Evolutionary conservation across 1,140 invertebrate species (phyloP), one percentile per base, ranked within the genome.

Genomic region (Streblospio benedicti): DNA sequence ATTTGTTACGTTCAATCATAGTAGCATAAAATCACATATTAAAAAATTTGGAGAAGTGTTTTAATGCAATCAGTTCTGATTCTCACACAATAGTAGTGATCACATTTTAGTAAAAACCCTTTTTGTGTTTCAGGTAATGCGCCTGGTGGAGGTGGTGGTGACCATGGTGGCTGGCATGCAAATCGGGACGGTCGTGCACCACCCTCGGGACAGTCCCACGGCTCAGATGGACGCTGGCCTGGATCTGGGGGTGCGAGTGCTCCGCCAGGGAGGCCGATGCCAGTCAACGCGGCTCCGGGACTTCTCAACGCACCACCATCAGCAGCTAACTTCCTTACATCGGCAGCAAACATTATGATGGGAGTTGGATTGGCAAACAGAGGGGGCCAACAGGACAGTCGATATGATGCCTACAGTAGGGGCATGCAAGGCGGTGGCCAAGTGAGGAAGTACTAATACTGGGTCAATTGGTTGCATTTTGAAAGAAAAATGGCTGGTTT

Each of bases 281-380:
- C 45, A 49, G 12, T 9, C 49, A 9, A 9, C 9, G 55, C 45
- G 6, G 14, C 45, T 6, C 6, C 20, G 12, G 25, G 12, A 49
- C 12, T 49, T n/a, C 20, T 38, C 23, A 33, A 56, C 20, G 33
- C 38, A 25, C 53, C 53, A n/a, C 53, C 53, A 2, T 41, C 53
- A 5, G 43, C 23, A 23, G 32, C 20, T 38, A 41, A 18, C 4
- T 56, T 56, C 35, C 53, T 56, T 4, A 18, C 31, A 20, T 38
- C 30, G 5, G 53, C 53, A 5, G 33, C 53, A 6, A 56, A 56
- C 38, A 56, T 56, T 28, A 56, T 56, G 53, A 56, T 56, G 53
- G 53, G 53, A 0, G 53, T 56, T 32, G 53, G 53, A 31, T 20
- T 56, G 53, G 38, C 32, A 3, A 30, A 30, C 12, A 20, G 53